Evolutionary conservation across 2,113 vertebrate genomes (phyloP), one percentile per base, ranked within the genome.

Genomic region (Psilopsiagon aymara): DNA sequence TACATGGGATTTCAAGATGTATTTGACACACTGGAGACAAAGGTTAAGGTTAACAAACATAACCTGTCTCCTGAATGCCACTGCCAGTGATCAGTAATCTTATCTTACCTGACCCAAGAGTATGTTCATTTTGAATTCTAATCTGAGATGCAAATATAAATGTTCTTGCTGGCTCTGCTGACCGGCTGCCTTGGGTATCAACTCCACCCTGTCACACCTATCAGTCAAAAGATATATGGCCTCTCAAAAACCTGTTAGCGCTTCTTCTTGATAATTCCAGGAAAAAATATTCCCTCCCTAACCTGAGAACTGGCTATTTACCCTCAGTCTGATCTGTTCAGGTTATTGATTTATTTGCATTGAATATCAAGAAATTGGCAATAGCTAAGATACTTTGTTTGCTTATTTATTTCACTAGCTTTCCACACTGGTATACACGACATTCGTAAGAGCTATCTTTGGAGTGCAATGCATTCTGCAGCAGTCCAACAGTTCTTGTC

Each of bases 1-100:
- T 91, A 79, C 77, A 41, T 73, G 89, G 81, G 86, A 94, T 83
- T 95, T 92, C 81, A 85, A 57, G 86, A 85, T 66, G 37, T 92
- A 82, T 95, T 94, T 94, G 78, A 87, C 95, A 95, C 69, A 47
- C 13, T 44, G 49, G 64, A 95, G 81, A 79, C 74, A 94, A 95
- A 95, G 73, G 77, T 79, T 92, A 92, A 78, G 35, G 60, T 91
- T 89, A 82, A 84, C 76, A 95, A 95, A 95, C 35, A 82, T 60
- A 92, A 91, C 83, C 77, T 66, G 27, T 86, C 77, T 95, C 70
- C 66, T 89, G 59, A 95, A 96, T 92, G 81, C 81, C 83, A 92
- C 52, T 88, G 89, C 14, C 81, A 91, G 44, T 27, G 70, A 92
- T 87, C 39, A 60, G 77, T 28, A 95, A 79, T 89, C 95, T 82